phyloP scores from a whole-genome alignment of 2,888 invertebrate genomes.

The Amphiduros pacificus region DNA sequence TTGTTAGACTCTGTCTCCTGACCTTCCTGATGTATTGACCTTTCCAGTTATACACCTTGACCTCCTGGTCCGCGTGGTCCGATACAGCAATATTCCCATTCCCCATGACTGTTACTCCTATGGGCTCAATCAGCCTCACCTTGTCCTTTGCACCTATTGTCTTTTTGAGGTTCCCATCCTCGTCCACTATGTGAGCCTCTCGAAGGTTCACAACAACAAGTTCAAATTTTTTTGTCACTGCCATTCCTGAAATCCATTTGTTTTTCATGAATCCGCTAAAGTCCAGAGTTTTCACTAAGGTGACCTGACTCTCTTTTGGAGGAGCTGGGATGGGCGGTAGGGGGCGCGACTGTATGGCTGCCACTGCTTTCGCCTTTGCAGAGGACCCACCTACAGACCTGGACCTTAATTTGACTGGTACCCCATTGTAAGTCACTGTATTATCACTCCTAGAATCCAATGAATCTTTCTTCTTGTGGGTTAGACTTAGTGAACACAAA shows the following conservation, averaged over 20 bases:
- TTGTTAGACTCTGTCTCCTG: conserved; percentile 14
- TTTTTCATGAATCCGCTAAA: conserved; percentile 22
- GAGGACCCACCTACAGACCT: background rate
- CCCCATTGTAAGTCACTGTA: too few relatives aligned
- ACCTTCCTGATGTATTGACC: conserved; percentile 22
- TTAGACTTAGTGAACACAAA: too few relatives aligned
- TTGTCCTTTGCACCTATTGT: background rate
- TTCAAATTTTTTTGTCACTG: conserved; percentile 20
- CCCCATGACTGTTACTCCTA: conserved; percentile 17
- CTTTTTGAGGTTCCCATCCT: conserved; percentile 20
- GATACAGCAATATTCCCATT: conserved; percentile 24
- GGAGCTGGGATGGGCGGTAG: conserved; percentile 12
- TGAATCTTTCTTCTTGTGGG: too few relatives aligned
- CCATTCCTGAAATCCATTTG: conserved; percentile 28
- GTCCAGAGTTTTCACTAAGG: conserved; percentile 16
- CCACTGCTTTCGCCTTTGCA: background rate
- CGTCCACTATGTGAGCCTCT: conserved; percentile 23
- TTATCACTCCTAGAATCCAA: too few relatives aligned
- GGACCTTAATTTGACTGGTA: too few relatives aligned
- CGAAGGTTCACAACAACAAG: conserved; percentile 23
- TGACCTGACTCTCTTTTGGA: conserved; percentile 11
- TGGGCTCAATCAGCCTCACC: conserved; percentile 17
- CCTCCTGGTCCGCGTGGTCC: conserved; percentile 25
- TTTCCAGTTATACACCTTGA: conserved; percentile 22
- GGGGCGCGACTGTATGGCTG: conserved; percentile 2